These are phyloP conservation scores for Gadus macrocephalus DNA, from an alignment of 2,113 vertebrate genomes.

Conservation along the genomic window DNA sequence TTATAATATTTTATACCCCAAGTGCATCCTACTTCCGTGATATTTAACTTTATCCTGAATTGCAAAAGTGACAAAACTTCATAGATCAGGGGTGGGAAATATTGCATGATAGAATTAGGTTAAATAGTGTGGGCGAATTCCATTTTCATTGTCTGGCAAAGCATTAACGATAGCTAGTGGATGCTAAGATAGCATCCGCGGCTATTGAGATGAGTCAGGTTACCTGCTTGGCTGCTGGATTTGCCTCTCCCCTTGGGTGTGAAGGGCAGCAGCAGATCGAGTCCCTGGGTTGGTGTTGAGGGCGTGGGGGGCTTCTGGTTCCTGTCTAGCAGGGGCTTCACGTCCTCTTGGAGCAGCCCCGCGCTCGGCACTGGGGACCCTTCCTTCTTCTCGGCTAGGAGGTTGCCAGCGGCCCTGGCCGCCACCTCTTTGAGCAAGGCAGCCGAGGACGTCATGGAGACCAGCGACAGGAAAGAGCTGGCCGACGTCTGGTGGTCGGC, in stretches of 20 bases:
- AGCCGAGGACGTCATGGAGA: slow-evolving; percentile 97
- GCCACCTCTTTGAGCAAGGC: slow-evolving; percentile 98
- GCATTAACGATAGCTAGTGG: not conserved
- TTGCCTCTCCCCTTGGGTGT: slow-evolving; percentile 91
- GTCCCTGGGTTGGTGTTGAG: slow-evolving; percentile 81
- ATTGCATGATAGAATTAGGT: too few species aligned
- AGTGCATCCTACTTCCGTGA: too few species aligned
- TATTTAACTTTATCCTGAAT: too few species aligned
- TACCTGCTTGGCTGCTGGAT: slow-evolving; percentile 85
- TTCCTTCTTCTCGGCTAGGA: slow-evolving; percentile 91
- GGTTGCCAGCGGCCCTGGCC: slow-evolving; percentile 91
- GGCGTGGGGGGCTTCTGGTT: slow-evolving; percentile 87
- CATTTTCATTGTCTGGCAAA: too few species aligned
- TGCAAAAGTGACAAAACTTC: too few species aligned
- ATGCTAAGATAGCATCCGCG: not conserved
- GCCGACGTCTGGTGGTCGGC: slow-evolving; percentile 82
- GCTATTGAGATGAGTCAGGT: slow-evolving; percentile 6
- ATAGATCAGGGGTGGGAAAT: too few species aligned
- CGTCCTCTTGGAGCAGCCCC: slow-evolving; percentile 78
- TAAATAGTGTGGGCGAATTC: too few species aligned
- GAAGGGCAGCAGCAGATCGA: slow-evolving; percentile 87
- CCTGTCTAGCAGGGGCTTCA: slow-evolving; percentile 86
- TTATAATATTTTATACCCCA: too few species aligned
- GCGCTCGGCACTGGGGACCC: slow-evolving; percentile 63
- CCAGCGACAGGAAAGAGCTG: slow-evolving; percentile 92